phyloP scores from a whole-genome alignment of 2,888 invertebrate species.

The Sabatieria punctata region DNA sequence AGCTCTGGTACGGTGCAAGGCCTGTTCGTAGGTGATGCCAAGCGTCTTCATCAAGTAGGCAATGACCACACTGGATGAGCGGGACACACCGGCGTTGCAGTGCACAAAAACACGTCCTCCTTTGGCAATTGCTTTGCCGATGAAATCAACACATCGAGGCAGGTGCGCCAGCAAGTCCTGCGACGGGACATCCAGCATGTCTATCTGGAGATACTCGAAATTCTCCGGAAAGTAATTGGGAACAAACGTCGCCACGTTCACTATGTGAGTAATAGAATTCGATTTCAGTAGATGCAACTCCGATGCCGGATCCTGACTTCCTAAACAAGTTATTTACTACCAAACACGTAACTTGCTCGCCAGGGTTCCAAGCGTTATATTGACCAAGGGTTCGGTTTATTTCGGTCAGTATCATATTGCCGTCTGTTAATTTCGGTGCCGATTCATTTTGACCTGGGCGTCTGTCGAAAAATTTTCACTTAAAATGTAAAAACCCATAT shows the following conservation, averaged over 20 bases:
- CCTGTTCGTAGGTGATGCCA: constrained; percentile 11
- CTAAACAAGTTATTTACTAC: constrained; percentile 15
- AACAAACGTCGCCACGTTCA: constrained; percentile 34
- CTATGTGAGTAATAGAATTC: constrained; percentile 34
- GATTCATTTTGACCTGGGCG: too few relatives aligned
- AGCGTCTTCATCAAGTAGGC: constrained; percentile 29
- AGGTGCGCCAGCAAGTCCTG: constrained; percentile 27
- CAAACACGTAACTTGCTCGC: background rate
- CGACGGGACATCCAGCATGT: constrained; percentile 32
- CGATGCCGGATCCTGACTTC: constrained; percentile 37
- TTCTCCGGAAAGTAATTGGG: constrained; percentile 29
- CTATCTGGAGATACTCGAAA: constrained; percentile 30
- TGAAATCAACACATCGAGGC: constrained; percentile 29
- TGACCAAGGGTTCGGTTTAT: constrained; percentile 16
- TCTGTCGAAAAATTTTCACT: too few relatives aligned
- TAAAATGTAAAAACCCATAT: too few relatives aligned
- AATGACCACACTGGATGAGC: constrained; percentile 34
- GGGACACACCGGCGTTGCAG: constrained; percentile 31
- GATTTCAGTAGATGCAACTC: constrained; percentile 28
- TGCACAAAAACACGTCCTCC: constrained; percentile 21
- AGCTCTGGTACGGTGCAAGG: constrained; percentile 28
- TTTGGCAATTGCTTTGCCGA: constrained; percentile 23
- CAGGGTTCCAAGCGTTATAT: background rate
- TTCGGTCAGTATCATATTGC: too few relatives aligned
- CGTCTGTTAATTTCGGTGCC: too few relatives aligned